Percentiles rank a stretch among this genome's conserved stretches.
Evolutionary conservation across 1,140 invertebrate genomes (phyloP).

Genomic region (Propsilocerus akamusi): DNA sequence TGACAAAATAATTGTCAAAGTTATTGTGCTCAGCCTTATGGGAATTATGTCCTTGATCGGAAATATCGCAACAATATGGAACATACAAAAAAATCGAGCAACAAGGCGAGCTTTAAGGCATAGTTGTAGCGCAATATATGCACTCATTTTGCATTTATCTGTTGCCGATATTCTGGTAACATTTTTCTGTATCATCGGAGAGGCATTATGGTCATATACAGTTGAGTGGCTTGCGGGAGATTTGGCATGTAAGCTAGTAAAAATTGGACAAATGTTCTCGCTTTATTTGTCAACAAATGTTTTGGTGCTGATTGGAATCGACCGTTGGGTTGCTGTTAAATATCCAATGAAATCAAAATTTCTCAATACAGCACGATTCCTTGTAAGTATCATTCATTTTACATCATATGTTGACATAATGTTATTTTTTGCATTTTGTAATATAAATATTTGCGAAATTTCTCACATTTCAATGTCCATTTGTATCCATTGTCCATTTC

Average conservation of each 20-base stretch:
- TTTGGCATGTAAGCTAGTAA: conserved; percentile 57
- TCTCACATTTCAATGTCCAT: no score
- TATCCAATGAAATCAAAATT: conserved; percentile 47
- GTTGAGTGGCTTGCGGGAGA: conserved; percentile 66
- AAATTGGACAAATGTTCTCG: conserved; percentile 64
- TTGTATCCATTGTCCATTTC: conserved; percentile 37
- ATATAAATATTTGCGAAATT: not conserved
- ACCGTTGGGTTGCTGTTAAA: conserved; percentile 59
- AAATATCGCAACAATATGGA: conserved; percentile 54
- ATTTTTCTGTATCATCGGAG: conserved; percentile 57
- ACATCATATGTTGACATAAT: not conserved
- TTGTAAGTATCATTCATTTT: not conserved
- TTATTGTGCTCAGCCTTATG: conserved; percentile 42
- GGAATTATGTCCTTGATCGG: conserved; percentile 50
- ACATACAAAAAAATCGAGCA: conserved; percentile 38
- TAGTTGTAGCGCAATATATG: conserved; percentile 50
- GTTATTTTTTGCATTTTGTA: not conserved
- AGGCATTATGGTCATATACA: conserved; percentile 59
- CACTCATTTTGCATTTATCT: conserved; percentile 53
- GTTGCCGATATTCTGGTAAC: conserved; percentile 62
- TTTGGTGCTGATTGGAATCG: conserved; percentile 60
- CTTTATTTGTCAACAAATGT: conserved; percentile 71
- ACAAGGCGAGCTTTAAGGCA: conserved; percentile 30
- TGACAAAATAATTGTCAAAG: conserved; percentile 33
- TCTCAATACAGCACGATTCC: not conserved